Evolutionary conservation across 2,888 invertebrate species (phyloP).

Genomic region (Polyploca ridens): DNA sequence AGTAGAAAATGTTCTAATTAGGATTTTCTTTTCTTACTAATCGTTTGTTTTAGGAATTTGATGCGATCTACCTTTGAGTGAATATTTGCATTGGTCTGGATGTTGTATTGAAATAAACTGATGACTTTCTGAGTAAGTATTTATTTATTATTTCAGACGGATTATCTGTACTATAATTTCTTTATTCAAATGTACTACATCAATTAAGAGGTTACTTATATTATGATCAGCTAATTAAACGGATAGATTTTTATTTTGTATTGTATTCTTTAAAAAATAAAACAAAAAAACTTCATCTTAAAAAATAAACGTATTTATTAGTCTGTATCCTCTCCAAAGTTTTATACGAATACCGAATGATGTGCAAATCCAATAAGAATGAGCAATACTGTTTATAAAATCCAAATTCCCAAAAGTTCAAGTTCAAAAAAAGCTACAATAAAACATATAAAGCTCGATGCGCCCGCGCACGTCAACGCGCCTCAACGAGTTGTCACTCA

Average conservation of each 20-base stretch:
- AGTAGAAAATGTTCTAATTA: background rate
- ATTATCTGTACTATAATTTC: no score
- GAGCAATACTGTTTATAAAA: background rate
- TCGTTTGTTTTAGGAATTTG: background rate
- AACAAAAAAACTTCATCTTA: no score
- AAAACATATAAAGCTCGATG: constrained; percentile 23
- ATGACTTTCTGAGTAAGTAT: background rate
- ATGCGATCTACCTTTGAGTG: background rate
- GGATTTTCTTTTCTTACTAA: background rate
- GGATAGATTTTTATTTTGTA: no score
- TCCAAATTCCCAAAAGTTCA: background rate
- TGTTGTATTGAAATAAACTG: background rate
- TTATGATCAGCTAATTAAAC: no score
- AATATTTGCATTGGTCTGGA: background rate
- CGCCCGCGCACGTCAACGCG: constrained; percentile 41
- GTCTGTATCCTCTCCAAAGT: no score
- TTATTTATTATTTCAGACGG: no score
- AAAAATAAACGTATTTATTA: no score
- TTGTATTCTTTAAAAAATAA: no score
- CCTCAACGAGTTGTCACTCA: constrained; percentile 41
- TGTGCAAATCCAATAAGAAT: no score
- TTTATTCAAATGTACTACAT: background rate
- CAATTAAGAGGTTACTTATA: no score
- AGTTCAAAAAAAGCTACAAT: background rate
- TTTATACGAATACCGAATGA: no score